Base-by-base conservation (phyloP, 2,888 invertebrate species). In the Odontothrips loti region DNA sequence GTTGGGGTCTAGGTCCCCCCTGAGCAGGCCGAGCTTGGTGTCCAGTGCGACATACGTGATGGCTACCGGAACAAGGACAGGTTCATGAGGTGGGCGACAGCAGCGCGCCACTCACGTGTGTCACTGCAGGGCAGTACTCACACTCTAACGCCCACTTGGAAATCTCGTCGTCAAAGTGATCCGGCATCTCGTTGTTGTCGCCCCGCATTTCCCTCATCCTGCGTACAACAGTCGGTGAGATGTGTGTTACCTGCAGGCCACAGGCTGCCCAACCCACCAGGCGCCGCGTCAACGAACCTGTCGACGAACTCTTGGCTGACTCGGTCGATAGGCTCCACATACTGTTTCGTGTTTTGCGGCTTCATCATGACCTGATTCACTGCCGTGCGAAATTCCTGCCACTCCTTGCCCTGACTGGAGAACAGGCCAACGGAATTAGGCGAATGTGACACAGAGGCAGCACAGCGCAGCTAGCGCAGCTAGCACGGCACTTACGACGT, bases 131-230 rank as follows among this genome's bases (percentile, higher is more conserved):
- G n/a, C n/a, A n/a, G n/a, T 82, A 82, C 86, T 85, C 85, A 86
- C 89, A 91, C 87, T 93, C 93, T 81, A 93, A 85, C 1, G 91
- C 89, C 91, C 92, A 93, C 85, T 90, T 91, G 47, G 89, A 89
- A 27, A 91, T 85, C 86, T 92, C 91, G 23, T 88, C 86, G 58
- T 87, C 85, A 80, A 92, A 90, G 84, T 91, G 85, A 0, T 84
- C 85, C 0, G 88, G 87, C 58, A 90, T 85, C 84, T 88, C 88
- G 0, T 85, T 83, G 27, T 85, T 84, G 17, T 86, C 85, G 79
- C 87, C 85, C 83, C 86, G 86, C 12, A 88, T 82, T 80, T 83
- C 85, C 23, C 85, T 84, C 78, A 90, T 85, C 82, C 89, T 89
- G 83, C 23, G 86, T 86, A 81, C 23, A 48, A 58, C 34, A 6